Conservation (phyloP, 2,113 vertebrate species). For the Phalacrocorax aristotelis region DNA sequence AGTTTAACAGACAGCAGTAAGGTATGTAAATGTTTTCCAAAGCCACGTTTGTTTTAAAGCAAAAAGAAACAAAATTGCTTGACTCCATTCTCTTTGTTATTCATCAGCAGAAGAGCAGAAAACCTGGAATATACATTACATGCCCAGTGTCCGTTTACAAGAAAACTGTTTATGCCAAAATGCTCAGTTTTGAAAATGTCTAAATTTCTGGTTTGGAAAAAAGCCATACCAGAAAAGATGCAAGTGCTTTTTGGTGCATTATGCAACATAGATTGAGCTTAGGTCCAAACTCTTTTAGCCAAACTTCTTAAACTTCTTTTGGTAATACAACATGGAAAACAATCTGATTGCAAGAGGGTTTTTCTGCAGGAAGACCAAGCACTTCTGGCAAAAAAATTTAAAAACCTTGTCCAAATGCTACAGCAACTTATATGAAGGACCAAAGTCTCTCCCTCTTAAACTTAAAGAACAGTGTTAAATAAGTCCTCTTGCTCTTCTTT, state of each 20-base stretch:
- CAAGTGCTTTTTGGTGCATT: neutral
- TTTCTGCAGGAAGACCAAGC: neutral
- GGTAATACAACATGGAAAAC: neutral
- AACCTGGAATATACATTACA: neutral
- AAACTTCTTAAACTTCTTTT: neutral
- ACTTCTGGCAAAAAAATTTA: neutral
- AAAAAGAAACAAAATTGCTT: neutral
- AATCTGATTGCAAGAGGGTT: neutral
- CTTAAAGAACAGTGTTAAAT: neutral
- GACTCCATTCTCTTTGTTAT: neutral
- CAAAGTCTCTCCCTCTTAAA: neutral
- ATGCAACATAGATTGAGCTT: neutral
- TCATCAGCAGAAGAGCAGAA: neutral
- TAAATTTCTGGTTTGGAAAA: neutral
- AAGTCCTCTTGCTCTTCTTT: neutral
- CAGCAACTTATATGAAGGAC: neutral
- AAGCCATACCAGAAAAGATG: neutral
- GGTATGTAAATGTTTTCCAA: neutral
- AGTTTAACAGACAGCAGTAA: neutral
- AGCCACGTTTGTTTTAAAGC: neutral
- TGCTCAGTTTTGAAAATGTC: neutral
- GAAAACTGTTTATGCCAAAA: neutral
- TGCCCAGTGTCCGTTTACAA: neutral
- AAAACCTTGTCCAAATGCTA: neutral
- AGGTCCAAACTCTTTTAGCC: neutral